Evolutionary conservation across 2,888 invertebrate species (phyloP), one percentile per base, ranked within the genome.

Genomic region (Ophraella communa): DNA sequence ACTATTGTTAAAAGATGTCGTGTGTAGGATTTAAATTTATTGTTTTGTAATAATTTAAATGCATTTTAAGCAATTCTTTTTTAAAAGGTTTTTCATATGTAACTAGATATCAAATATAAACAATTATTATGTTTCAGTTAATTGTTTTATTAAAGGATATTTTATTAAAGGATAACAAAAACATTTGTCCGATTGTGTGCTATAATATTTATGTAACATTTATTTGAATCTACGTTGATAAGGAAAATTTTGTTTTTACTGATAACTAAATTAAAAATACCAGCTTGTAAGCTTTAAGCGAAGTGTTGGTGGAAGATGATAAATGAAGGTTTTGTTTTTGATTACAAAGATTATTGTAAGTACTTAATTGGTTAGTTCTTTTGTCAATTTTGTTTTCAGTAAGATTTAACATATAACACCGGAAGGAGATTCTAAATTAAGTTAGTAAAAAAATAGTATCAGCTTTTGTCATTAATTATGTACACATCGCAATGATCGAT

Each of bases 311-410:
- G 4, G 17, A 27, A 51, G n/a, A 30, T 57, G 45, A 10, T 44
- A 11, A 57, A 47, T 27, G 47, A 30, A 17, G 30, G 14, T 14
- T 44, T 24, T 14, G n/a, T 21, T n/a, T 58, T 30, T 42, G 39
- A 57, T 24, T 57, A 57, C 20, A 23, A 10, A 27, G 49, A 51
- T 51, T 51, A 27, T 51, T 27, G 49, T 51, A 51, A 51, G 49
- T 51, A 51, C 21, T 39, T 1, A 51, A n/a, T 51, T 7, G 2
- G n/a, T 51, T 51, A 17, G n/a, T 45, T 45, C 17, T n/a, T n/a
- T n/a, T n/a, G n/a, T n/a, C n/a, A 10, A 27, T 18, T 27, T 11
- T 33, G 1, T 53, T 53, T 14, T 4, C 11, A 23, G 8, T 7
- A 30, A 27, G 4, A 30, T n/a, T n/a, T n/a, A n/a, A n/a, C n/a